These are phyloP conservation scores for Acanthosoma haemorrhoidale DNA, from an alignment of 2,888 invertebrate species.

Conservation along the genomic window DNA sequence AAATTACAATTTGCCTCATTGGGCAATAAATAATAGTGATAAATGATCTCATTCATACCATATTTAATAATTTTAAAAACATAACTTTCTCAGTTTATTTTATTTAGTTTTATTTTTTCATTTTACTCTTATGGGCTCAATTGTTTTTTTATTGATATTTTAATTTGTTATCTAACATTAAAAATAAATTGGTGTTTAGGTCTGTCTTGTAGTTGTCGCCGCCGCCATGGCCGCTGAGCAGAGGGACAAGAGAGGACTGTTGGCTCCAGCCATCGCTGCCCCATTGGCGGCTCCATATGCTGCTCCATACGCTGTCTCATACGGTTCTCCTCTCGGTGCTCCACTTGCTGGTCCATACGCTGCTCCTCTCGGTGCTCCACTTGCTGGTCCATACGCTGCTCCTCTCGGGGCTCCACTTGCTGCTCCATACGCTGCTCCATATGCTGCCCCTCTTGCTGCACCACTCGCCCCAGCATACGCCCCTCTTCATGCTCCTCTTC, in stretches of 20 bases:
- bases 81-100: no score
- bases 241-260: slow-evolving; percentile 19
- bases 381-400: background rate
- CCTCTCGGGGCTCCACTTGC: background rate
- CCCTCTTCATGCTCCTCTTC: background rate
- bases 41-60: no score
- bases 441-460: background rate
- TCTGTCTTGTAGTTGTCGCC: slow-evolving; percentile 8
- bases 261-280: slow-evolving; percentile 9
- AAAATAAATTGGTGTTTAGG: background rate
- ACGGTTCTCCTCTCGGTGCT: background rate
- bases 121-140: no score
- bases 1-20: no score
- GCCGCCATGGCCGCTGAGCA: slow-evolving; percentile 16
- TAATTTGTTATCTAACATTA: background rate
- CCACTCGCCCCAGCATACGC: background rate
- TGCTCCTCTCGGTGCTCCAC: no score
- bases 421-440: background rate
- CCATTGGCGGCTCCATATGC: background rate
- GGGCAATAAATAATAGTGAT: no score
- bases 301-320: background rate
- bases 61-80: no score
- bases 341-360: background rate
- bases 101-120: no score
- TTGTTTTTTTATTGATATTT: no score